These are phyloP conservation scores for Lutraria lutraria DNA, from an alignment of 2,888 invertebrate genomes.

Conservation along the genomic window DNA sequence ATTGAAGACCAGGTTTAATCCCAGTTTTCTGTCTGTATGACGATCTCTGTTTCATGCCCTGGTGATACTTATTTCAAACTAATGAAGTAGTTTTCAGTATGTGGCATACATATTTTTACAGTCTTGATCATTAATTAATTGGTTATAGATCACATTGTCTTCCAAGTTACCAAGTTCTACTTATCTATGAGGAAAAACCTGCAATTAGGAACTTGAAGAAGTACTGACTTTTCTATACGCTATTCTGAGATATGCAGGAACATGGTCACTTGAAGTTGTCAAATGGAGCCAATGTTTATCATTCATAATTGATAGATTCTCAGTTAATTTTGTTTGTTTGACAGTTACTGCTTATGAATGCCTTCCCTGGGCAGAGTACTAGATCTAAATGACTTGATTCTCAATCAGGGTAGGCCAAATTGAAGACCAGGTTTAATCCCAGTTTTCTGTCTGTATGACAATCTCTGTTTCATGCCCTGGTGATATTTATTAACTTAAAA, in stretches of 20 bases:
- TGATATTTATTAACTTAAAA: slow-evolving; percentile 24
- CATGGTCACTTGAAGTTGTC: too few species aligned
- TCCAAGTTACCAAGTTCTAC: neutral
- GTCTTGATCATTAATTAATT: too few species aligned
- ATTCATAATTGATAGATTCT: too few species aligned
- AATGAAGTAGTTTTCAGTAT: too few species aligned
- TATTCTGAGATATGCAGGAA: slow-evolving; percentile 37
- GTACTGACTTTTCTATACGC: slow-evolving; percentile 26
- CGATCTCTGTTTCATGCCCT: slow-evolving; percentile 59
- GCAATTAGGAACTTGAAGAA: slow-evolving; percentile 17
- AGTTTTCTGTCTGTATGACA: slow-evolving; percentile 38
- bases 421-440: slow-evolving; percentile 51
- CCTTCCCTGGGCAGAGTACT: slow-evolving; percentile 45
- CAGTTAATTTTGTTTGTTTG: too few species aligned
- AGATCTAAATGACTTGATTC: slow-evolving; percentile 36
- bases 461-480: slow-evolving; percentile 60
- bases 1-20: slow-evolving; percentile 45
- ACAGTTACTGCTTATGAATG: too few species aligned
- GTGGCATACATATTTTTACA: too few species aligned
- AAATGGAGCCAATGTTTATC: too few species aligned
- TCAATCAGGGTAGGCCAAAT: slow-evolving; percentile 61
- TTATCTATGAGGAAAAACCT: slow-evolving; percentile 48
- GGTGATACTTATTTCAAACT: slow-evolving; percentile 34
- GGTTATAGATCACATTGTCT: too few species aligned
- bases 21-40: slow-evolving; percentile 46